Conservation (phyloP, 2,797 vertebrate species). For the Morus bassanus region DNA sequence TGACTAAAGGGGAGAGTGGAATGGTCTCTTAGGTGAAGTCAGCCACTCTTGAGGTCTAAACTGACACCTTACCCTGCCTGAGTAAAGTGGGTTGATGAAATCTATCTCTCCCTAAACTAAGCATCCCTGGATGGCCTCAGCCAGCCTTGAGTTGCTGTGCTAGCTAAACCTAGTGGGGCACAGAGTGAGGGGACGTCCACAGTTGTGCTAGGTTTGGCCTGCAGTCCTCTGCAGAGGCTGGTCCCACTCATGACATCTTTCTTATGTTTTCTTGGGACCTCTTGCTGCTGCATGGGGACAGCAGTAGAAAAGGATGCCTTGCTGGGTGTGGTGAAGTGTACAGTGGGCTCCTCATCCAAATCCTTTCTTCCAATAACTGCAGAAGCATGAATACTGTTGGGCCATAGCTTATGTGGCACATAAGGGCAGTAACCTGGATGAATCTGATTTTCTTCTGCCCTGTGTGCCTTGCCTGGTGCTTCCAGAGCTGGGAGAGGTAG, state of each 20-base stretch:
- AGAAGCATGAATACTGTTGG: background rate
- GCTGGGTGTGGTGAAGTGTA: background rate
- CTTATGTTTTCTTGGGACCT: background rate
- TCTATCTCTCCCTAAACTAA: background rate
- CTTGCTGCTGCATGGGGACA: background rate
- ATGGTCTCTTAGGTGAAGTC: background rate
- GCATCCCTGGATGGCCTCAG: background rate
- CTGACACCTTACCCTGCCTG: background rate
- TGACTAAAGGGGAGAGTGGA: background rate
- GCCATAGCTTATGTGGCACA: background rate
- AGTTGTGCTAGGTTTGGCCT: background rate
- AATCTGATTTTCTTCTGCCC: background rate
- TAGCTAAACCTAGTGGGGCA: background rate
- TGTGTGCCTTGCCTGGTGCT: background rate
- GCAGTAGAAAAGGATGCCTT: background rate
- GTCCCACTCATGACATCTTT: background rate
- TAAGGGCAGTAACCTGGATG: accelerated
- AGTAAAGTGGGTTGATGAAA: background rate
- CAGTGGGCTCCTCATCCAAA: background rate
- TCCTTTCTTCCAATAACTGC: background rate
- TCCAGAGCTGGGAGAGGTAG: background rate
- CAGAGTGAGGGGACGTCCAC: background rate
- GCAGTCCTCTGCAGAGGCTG: background rate
- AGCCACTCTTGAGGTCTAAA: background rate
- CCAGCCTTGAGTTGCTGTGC: too few relatives aligned